These are phyloP conservation scores for Nipponacmea schrenckii DNA, from an alignment of 2,888 invertebrate species.

Conservation along the genomic window DNA sequence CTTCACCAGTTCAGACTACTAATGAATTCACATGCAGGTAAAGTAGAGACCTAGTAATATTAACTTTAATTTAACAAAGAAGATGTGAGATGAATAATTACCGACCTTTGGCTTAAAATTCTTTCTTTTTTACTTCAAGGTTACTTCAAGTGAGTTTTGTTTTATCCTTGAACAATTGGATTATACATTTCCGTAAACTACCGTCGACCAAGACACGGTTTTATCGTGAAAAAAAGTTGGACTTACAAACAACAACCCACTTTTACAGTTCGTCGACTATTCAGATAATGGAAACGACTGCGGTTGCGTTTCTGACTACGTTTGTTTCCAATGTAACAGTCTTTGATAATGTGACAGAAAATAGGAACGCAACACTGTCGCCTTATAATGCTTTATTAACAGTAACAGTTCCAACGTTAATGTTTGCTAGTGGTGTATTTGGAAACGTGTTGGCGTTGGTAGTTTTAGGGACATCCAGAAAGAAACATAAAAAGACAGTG, in stretches of 20 bases:
- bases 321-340: neutral
- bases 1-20: neutral
- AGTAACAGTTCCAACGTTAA: conserved; percentile 39
- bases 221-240: neutral
- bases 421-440: conserved; percentile 51
- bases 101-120: too few relatives aligned
- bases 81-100: too few relatives aligned
- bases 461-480: conserved; percentile 52
- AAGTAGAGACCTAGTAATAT: neutral
- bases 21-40: neutral
- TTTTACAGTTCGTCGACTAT: neutral
- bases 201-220: too few relatives aligned
- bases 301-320: neutral
- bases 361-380: neutral
- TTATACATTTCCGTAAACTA: neutral
- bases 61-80: neutral
- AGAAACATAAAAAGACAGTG: conserved; percentile 56
- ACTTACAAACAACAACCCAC: neutral
- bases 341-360: neutral
- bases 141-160: neutral
- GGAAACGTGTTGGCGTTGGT: conserved; percentile 63
- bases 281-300: neutral
- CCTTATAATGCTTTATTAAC: conserved; percentile 24
- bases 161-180: neutral
- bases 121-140: too few relatives aligned